Conservation (phyloP, 2,797 vertebrate species). For the Salmo trutta region DNA sequence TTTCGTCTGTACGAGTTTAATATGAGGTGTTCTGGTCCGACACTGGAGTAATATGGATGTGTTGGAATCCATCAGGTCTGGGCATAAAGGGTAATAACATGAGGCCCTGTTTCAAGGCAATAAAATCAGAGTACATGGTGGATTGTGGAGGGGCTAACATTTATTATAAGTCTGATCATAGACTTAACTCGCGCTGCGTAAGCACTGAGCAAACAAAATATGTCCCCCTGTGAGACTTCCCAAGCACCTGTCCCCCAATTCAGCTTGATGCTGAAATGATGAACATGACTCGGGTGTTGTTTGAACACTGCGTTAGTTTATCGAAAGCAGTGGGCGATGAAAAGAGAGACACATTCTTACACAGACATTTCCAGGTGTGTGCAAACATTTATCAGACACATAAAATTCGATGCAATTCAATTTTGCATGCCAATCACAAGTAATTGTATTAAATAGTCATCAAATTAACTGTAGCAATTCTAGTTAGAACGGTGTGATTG, state of each 20-base stretch:
- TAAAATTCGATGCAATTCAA: not conserved
- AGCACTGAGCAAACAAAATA: not conserved
- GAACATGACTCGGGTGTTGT: not conserved
- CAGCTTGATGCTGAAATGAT: not conserved
- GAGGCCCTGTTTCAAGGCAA: not conserved
- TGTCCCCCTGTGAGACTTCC: not conserved
- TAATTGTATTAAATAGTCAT: not conserved
- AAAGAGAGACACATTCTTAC: not conserved
- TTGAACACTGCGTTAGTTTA: not conserved
- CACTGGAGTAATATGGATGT: not conserved
- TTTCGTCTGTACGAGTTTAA: not conserved
- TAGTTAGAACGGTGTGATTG: not conserved
- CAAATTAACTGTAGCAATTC: not conserved
- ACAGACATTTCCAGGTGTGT: not conserved
- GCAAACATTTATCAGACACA: not conserved
- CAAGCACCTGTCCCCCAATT: not conserved
- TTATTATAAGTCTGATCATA: not conserved
- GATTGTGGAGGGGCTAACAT: not conserved
- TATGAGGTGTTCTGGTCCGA: not conserved
- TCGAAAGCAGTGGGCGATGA: not conserved
- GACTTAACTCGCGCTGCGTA: not conserved
- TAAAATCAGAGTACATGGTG: not conserved
- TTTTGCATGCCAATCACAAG: not conserved
- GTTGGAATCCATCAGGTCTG: not conserved
- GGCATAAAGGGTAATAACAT: not conserved